A percentile compares a stretch with the other conserved stretches of the same genome.
phyloP scores from a whole-genome alignment of 2,888 invertebrate genomes.

The Leptinotarsa peninsularis region DNA sequence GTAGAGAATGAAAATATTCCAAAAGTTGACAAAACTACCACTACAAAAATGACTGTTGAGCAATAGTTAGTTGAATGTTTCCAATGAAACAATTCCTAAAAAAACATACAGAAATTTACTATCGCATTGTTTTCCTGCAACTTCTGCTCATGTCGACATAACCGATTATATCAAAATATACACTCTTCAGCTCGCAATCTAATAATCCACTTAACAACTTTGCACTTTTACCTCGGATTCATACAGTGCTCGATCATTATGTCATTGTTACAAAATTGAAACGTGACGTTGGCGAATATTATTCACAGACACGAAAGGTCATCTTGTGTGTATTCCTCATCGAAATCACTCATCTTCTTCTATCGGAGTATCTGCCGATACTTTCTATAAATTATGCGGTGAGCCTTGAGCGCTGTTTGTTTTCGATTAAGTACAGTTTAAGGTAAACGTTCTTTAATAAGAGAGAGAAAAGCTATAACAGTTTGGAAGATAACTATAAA shows the following conservation, averaged over 20 bases:
- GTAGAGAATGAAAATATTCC: no score
- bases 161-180: constrained; percentile 9
- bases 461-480: background rate
- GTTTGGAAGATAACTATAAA: no score
- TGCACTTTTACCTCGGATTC: constrained; percentile 27
- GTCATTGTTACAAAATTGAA: constrained; percentile 43
- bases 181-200: constrained; percentile 13
- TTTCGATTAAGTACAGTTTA: constrained; percentile 11
- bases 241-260: constrained; percentile 32
- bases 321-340: constrained; percentile 26
- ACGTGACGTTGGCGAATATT: constrained; percentile 43
- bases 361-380: background rate
- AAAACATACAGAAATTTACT: background rate
- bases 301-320: constrained; percentile 41
- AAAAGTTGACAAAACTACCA: no score
- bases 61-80: no score
- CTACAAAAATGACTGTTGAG: no score
- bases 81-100: background rate
- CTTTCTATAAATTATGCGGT: constrained; percentile 12
- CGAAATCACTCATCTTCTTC: constrained; percentile 16
- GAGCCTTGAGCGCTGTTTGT: constrained; percentile 7
- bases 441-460: background rate
- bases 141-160: background rate
- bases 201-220: constrained; percentile 27
- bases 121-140: background rate